Base-by-base conservation (phyloP, 2,797 vertebrate genomes). In the Dendrocincla tyrannina region DNA sequence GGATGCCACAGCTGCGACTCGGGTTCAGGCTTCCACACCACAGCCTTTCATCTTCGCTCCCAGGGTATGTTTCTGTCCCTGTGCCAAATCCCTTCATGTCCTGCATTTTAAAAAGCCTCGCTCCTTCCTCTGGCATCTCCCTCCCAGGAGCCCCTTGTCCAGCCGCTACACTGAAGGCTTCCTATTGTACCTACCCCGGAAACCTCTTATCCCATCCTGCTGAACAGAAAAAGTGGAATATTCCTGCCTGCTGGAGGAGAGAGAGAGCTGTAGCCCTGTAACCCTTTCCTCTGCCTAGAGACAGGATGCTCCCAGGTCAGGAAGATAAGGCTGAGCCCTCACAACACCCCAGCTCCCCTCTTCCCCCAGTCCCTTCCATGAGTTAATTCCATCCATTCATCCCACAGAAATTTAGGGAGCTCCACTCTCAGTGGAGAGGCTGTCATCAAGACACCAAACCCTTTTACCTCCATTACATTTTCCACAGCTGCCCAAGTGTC, bases 341-440 rank as follows among this genome's bases (percentile, higher is more conserved):
- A 72, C 17, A 59, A 68, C 25, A 81, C 55, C 15, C 32, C 18
- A 28, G 32, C 5, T 58, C 28, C 52, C 13, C n/a, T 75, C 59
- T 50, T 41, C 7, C 33, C 20, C 8, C 1, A 2, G 6, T 32
- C 12, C 20, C 33, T 60, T 72, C 63, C 35, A 25, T 17, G 37
- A 37, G 4, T 25, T 42, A 53, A 35, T 73, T 73, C 39, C 56
- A 62, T 41, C 73, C 15, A 6, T 74, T 67, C 7, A 11, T 24
- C 28, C 42, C 32, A 49, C 49, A 79, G 70, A 82, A 91, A 72
- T 47, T 27, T 4, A 62, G 30, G 41, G 41, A 72, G 37, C 2
- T 60, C 8, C 1, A 8, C 35, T 64, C 30, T 56, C 78, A 44
- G 12, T 1, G 0, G 39, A 91, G 67, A 44, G 0, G 0, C 63